Base-by-base conservation (phyloP, 37 sponge, comb jelly and placozoan genomes). In the Haliclona indistincta region DNA sequence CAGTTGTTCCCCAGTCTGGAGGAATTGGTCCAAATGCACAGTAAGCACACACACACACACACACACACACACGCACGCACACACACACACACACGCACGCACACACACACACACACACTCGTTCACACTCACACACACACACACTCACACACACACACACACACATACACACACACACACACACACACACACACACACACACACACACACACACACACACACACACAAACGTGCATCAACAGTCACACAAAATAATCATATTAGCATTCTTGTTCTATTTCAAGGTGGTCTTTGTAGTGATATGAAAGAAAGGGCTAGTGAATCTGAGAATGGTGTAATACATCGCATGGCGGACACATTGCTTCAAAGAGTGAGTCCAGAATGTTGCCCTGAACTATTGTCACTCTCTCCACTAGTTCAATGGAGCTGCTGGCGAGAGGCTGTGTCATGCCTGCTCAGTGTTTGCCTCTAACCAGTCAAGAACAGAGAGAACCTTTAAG, bases 1-100 rank as follows among this genome's bases (percentile, higher is more conserved):
- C 84, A 83, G 53, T 78, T 92, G 34, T 92, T 92, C 41, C 88
- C 93, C 22, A 87, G 83, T 43, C 83, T 92, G 22, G 93, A 92
- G 64, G 84, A 83, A 53, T 79, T 92, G 20, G 80, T 86, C 30
- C 68, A 64, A 29, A 67, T 87, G 23, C 93, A 92, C 73, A 67
- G 84, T 84, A 61, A 44, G 72, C 30, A 37, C 38, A 35, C 4
- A 22, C 6, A n/a, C n/a, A n/a, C n/a, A n/a, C n/a, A n/a, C n/a
- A n/a, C n/a, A n/a, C n/a, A n/a, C n/a, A n/a, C n/a, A n/a, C n/a
- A n/a, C n/a, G n/a, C n/a, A n/a, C 56, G 4, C 56, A 2, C 66
- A 2, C 32, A 10, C 66, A 6, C 66, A 4, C 66, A 35, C 36
- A 35, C 36, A 33, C 36, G 44, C 5, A 68, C 5, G 54, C 52